A percentile compares a stretch with the other conserved stretches of the same genome.
phyloP scores from a whole-genome alignment of 1,140 invertebrate genomes.

The Leptopilina boulardi region DNA sequence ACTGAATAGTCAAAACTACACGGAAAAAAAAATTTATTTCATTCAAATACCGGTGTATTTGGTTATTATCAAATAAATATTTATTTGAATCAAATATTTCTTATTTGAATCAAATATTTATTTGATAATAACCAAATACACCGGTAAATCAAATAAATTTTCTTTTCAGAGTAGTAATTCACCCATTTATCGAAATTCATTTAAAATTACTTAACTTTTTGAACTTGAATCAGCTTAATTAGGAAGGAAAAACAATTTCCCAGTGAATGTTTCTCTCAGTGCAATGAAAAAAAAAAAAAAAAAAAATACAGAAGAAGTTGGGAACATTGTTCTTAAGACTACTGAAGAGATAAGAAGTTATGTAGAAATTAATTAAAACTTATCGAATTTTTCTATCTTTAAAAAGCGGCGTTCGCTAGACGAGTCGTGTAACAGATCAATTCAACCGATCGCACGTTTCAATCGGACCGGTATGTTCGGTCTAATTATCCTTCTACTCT shows the following conservation, averaged over 20 bases:
- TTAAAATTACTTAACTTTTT: neutral
- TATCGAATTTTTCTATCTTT: slow-evolving; percentile 45
- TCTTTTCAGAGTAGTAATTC: too few species aligned
- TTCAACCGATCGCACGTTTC: slow-evolving; percentile 60
- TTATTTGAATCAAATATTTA: too few species aligned
- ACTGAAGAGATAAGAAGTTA: slow-evolving; percentile 20
- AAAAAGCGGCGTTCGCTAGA: slow-evolving; percentile 44
- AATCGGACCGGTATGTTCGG: slow-evolving; percentile 57
- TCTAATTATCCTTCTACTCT: slow-evolving; percentile 62
- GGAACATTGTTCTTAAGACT: slow-evolving; percentile 16
- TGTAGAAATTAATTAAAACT: slow-evolving; percentile 34
- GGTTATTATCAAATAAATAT: too few species aligned
- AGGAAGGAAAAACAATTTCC: slow-evolving; percentile 11
- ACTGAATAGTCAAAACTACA: too few species aligned
- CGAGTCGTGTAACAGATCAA: slow-evolving; percentile 58
- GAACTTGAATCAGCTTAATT: neutral
- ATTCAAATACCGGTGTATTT: too few species aligned
- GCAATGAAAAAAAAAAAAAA: too few species aligned
- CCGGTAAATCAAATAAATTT: too few species aligned
- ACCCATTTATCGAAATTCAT: neutral
- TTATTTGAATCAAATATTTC: too few species aligned
- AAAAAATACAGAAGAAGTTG: neutral
- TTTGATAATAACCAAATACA: too few species aligned
- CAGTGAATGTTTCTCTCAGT: slow-evolving; percentile 36
- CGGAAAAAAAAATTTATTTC: too few species aligned